Percentiles rank a stretch among this genome's conserved stretches.
phyloP scores from a whole-genome alignment of 2,113 vertebrate genomes.

The Podarcis muralis region DNA sequence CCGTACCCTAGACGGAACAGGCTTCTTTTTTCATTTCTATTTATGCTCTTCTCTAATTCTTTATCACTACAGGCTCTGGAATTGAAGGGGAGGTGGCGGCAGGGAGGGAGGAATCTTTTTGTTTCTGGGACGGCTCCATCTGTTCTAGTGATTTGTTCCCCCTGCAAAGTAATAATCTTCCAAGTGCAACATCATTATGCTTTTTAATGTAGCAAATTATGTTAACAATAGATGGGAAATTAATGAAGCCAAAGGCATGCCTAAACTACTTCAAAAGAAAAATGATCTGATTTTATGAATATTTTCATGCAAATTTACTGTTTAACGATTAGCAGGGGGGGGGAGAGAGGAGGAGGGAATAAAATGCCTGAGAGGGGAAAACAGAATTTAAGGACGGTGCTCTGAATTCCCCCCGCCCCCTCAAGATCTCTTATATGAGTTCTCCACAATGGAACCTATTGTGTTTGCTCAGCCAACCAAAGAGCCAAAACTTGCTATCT shows the following conservation, averaged over 20 bases:
- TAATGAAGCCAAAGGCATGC: background rate
- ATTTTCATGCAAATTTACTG: background rate
- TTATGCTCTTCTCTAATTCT: background rate
- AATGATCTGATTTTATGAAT: background rate
- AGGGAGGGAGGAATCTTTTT: background rate
- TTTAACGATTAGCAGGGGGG: background rate
- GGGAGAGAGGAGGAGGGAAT: too few relatives aligned
- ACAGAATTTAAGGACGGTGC: background rate
- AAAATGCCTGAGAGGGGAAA: background rate
- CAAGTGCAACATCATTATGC: background rate
- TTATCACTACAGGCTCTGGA: conserved; percentile 1
- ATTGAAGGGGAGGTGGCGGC: too few relatives aligned
- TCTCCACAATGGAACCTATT: background rate
- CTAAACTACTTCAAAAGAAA: conserved; percentile 23
- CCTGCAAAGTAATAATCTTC: conserved; percentile 32
- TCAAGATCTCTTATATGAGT: background rate
- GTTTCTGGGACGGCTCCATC: background rate
- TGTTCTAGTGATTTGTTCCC: conserved; percentile 10
- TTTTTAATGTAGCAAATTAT: conserved; percentile 28
- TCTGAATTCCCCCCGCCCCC: background rate
- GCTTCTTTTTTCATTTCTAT: background rate
- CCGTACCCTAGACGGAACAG: too few relatives aligned
- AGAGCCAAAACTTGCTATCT: background rate
- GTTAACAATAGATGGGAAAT: background rate
- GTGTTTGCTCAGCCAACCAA: background rate